Conservation (phyloP, 1,140 invertebrate genomes). For the Eumaeus atala region DNA sequence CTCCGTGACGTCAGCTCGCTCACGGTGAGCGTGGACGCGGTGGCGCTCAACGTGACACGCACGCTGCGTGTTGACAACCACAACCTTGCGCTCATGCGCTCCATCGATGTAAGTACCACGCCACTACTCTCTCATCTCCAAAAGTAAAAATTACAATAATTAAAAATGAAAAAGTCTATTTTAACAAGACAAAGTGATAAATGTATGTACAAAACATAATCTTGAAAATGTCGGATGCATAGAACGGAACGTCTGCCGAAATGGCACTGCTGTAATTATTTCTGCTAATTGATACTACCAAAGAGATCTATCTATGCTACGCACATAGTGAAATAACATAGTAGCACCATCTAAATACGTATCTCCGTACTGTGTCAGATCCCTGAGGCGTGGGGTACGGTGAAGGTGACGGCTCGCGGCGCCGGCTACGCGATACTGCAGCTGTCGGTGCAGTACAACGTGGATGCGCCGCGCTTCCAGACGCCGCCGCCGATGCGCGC, state of each 20-base stretch:
- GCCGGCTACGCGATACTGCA: slow-evolving; percentile 94
- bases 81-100: slow-evolving; percentile 80
- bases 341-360: no score
- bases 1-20: slow-evolving; percentile 92
- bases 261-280: no score
- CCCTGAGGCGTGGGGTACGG: slow-evolving; percentile 93
- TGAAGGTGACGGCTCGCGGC: slow-evolving; percentile 91
- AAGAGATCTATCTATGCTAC: no score
- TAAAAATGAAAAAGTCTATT: no score
- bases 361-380: slow-evolving; percentile 75
- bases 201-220: no score
- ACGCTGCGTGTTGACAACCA: slow-evolving; percentile 82
- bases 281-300: no score
- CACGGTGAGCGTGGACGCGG: slow-evolving; percentile 87
- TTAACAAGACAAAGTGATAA: no score
- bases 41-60: slow-evolving; percentile 79
- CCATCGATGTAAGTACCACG: not conserved
- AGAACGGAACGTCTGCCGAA: no score
- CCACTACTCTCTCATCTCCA: no score
- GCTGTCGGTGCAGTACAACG: slow-evolving; percentile 96
- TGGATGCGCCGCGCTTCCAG: slow-evolving; percentile 90
- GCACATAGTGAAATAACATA: no score
- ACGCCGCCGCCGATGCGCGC: slow-evolving; percentile 87
- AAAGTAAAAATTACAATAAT: no score
- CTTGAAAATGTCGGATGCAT: no score